phyloP scores from a whole-genome alignment of 2,797 vertebrate genomes.

The Jordanella pulchra region DNA sequence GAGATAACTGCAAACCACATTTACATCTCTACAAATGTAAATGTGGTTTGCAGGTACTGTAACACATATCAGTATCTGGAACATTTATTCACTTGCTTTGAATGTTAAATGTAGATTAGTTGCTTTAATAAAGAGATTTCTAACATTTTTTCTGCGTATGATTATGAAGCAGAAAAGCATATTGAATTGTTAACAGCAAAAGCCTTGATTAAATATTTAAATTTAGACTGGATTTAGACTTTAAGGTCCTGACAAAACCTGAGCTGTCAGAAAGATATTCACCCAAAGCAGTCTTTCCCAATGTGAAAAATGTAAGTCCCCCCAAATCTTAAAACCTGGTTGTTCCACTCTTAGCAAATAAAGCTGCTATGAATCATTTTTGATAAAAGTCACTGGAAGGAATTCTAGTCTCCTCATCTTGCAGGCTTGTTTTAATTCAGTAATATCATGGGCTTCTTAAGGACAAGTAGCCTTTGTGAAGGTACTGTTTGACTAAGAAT shows the following conservation, averaged over 20 bases:
- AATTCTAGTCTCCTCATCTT: neutral
- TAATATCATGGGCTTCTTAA: neutral
- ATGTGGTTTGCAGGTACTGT: constrained; percentile 1
- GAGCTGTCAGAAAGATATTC: neutral
- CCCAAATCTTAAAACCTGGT: neutral
- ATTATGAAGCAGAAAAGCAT: neutral
- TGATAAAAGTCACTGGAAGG: neutral
- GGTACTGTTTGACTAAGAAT: no score
- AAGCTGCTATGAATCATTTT: neutral
- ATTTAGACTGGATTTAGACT: no score
- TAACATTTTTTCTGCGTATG: neutral
- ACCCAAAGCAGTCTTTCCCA: neutral
- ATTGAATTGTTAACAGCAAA: neutral
- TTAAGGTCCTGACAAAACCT: neutral
- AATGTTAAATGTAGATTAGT: neutral
- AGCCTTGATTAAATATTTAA: neutral
- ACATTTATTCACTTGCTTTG: constrained; percentile 14
- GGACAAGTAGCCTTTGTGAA: neutral
- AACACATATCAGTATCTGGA: constrained; percentile 8
- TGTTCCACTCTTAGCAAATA: neutral
- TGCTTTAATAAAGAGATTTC: neutral
- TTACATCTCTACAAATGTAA: constrained; percentile 14
- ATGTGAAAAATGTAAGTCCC: neutral
- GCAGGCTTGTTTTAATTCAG: neutral
- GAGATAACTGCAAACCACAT: no score